Evolutionary conservation across 2,888 invertebrate species (phyloP).

Genomic region (Pasiphila rectangulata): DNA sequence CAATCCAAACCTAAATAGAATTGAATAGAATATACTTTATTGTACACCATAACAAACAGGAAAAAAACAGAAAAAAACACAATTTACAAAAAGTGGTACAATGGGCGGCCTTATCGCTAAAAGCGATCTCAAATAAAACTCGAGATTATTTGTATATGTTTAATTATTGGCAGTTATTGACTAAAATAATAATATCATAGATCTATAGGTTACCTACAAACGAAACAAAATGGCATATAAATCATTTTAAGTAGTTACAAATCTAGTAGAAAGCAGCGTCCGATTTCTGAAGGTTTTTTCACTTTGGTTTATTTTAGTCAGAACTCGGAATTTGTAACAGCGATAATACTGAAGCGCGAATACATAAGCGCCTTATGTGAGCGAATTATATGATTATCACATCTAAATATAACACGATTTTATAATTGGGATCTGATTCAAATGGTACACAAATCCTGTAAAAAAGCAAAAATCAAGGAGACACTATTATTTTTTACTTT

Average conservation of each 20-base stretch:
- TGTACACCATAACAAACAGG: no score
- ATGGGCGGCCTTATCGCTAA: no score
- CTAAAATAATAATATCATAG: conserved; percentile 59
- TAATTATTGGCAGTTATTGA: conserved; percentile 66
- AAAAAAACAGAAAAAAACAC: no score
- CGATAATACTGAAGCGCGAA: conserved; percentile 55
- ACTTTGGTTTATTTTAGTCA: conserved; percentile 58
- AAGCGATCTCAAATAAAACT: not conserved
- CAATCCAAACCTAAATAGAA: not conserved
- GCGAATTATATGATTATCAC: conserved; percentile 21
- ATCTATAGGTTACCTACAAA: conserved; percentile 53
- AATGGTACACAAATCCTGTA: not conserved
- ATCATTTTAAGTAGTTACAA: conserved; percentile 53
- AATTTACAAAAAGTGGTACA: no score
- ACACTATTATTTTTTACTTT: no score
- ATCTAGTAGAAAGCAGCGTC: conserved; percentile 36
- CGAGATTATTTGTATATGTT: conserved; percentile 8
- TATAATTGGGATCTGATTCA: conserved; percentile 10
- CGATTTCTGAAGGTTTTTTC: conserved; percentile 47
- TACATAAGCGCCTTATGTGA: conserved; percentile 17
- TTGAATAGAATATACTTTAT: no score
- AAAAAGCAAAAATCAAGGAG: not conserved
- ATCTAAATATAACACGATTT: conserved; percentile 5
- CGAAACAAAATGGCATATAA: conserved; percentile 65
- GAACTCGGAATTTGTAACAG: conserved; percentile 42